Evolutionary conservation across 2,113 vertebrate species (phyloP).

Genomic region (Aspiorhynchus laticeps): DNA sequence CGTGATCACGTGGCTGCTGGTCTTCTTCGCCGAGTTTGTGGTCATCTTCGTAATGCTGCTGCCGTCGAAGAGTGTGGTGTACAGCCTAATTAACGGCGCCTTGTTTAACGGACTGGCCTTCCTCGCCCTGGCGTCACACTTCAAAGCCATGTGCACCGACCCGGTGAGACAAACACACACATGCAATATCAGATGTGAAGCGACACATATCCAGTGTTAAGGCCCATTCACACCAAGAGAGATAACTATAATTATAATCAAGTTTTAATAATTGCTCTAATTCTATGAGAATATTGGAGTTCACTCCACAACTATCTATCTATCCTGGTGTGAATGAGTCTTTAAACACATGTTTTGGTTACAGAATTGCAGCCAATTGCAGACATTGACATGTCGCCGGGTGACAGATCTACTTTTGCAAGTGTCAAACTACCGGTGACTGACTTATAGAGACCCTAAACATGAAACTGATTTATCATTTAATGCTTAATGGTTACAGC

Average conservation of each 20-base stretch:
- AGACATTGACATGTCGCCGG: not conserved
- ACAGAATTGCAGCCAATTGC: not conserved
- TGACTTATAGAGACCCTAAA: not conserved
- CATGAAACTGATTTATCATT: not conserved
- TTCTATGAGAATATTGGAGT: too few species aligned
- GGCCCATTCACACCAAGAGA: not conserved
- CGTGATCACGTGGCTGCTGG: slow-evolving; percentile 94
- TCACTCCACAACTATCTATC: too few species aligned
- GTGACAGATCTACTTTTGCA: not conserved
- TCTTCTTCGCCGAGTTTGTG: slow-evolving; percentile 97
- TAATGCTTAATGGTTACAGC: not conserved
- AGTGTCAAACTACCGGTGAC: not conserved
- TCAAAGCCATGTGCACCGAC: slow-evolving; percentile 96
- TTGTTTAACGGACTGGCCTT: slow-evolving; percentile 92
- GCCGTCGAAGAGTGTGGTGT: slow-evolving; percentile 84
- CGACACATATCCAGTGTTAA: not conserved
- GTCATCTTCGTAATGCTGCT: slow-evolving; percentile 95
- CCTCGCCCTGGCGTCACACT: slow-evolving; percentile 93
- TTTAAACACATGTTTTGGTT: not conserved
- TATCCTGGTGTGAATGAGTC: too few species aligned
- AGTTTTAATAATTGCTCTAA: too few species aligned
- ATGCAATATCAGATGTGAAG: not conserved
- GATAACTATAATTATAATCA: not conserved
- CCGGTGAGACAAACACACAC: slow-evolving; percentile 82
- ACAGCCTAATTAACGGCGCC: slow-evolving; percentile 89